Conservation (phyloP, 2,888 invertebrate species). For the Calameuta idolon region DNA sequence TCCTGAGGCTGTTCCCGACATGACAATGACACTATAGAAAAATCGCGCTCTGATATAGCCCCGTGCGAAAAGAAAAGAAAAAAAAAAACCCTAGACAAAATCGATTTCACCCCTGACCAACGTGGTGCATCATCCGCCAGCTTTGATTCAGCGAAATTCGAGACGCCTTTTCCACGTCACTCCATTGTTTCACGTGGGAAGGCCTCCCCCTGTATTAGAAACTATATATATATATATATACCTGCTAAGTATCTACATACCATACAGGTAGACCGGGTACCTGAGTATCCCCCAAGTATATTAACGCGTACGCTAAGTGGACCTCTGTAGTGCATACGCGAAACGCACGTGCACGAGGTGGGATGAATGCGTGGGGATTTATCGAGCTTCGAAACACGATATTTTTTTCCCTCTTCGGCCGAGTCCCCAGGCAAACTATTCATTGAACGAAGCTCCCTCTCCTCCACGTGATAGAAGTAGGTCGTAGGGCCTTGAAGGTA, state of each 20-base stretch:
- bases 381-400: slow-evolving; percentile 19
- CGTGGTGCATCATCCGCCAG: slow-evolving; percentile 34
- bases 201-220: not conserved
- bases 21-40: slow-evolving; percentile 62
- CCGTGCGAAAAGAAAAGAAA: slow-evolving; percentile 12
- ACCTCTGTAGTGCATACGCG: not conserved
- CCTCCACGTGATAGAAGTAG: not conserved
- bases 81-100: slow-evolving; percentile 48
- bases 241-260: not conserved
- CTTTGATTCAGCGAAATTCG: slow-evolving; percentile 68
- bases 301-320: slow-evolving; percentile 6
- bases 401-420: slow-evolving; percentile 1
- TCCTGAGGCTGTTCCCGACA: slow-evolving; percentile 39
- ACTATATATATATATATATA: not conserved
- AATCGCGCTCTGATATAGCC: slow-evolving; percentile 49
- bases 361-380: slow-evolving; percentile 19
- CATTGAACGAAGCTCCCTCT: not conserved
- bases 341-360: slow-evolving; percentile 15
- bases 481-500: no score
- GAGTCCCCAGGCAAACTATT: not conserved
- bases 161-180: slow-evolving; percentile 63
- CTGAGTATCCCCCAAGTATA: no score
- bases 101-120: slow-evolving; percentile 48
- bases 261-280: no score
- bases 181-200: slow-evolving; percentile 60